Conservation (phyloP, 2,113 vertebrate species). For the Tapirus terrestris region DNA sequence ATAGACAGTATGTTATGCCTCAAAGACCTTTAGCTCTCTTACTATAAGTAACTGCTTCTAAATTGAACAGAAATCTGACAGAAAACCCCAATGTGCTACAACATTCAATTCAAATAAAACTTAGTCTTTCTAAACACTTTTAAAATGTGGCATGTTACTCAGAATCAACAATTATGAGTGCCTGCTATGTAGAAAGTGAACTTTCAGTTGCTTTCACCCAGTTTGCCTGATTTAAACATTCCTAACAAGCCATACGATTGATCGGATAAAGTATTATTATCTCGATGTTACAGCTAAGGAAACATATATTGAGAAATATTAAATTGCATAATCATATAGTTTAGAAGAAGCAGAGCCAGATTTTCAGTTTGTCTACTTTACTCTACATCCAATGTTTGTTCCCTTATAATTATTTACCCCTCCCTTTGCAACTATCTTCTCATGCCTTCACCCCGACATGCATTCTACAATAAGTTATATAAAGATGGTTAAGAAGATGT, state of each 20-base stretch:
- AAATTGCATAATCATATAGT: not conserved
- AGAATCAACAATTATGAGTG: not conserved
- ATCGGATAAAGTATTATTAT: not conserved
- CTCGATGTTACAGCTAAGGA: not conserved
- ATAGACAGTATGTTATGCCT: not conserved
- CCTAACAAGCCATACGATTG: not conserved
- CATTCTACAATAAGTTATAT: not conserved
- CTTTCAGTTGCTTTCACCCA: not conserved
- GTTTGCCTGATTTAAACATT: not conserved
- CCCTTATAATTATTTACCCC: not conserved
- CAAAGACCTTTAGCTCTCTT: not conserved
- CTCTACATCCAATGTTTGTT: not conserved
- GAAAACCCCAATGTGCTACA: not conserved
- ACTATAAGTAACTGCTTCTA: not conserved
- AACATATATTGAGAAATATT: not conserved
- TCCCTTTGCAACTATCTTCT: not conserved
- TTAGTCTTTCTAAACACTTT: not conserved
- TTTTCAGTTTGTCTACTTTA: not conserved
- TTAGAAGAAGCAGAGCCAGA: not conserved
- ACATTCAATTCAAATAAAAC: conserved; percentile 1
- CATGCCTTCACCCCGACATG: not conserved
- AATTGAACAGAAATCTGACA: not conserved
- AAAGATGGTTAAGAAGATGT: not conserved
- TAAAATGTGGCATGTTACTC: not conserved
- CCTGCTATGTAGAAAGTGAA: not conserved